Percentiles rank a stretch among this genome's conserved stretches.
Evolutionary conservation across 2,797 vertebrate genomes (phyloP).

Genomic region (Pogoniulus pusillus): DNA sequence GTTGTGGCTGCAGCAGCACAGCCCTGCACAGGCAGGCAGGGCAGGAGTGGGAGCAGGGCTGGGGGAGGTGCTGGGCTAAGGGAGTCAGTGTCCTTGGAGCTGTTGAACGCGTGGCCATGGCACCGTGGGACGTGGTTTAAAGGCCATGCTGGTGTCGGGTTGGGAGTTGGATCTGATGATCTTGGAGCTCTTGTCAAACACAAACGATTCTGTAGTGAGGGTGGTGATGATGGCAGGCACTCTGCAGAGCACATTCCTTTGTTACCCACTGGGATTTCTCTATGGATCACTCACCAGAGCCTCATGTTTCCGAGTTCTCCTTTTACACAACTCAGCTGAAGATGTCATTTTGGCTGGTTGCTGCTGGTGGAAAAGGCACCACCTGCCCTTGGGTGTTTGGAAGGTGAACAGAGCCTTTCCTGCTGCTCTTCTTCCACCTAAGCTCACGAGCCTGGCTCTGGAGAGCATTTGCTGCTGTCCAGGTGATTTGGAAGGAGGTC

Average conservation of each 20-base stretch:
- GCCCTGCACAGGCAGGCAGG: background rate
- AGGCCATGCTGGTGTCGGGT: too few species aligned
- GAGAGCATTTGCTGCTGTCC: background rate
- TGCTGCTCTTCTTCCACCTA: background rate
- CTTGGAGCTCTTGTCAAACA: too few species aligned
- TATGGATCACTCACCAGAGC: background rate
- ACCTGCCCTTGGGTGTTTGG: conserved; percentile 39
- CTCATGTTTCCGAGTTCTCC: conserved; percentile 26
- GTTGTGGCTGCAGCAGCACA: background rate
- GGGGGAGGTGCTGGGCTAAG: fast-evolving
- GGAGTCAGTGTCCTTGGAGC: background rate
- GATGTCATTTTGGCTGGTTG: background rate
- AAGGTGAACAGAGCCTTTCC: background rate
- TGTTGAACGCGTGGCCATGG: too few species aligned
- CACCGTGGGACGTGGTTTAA: too few species aligned
- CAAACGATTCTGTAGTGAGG: too few species aligned
- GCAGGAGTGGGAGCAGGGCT: background rate
- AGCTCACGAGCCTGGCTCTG: background rate
- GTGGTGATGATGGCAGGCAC: background rate
- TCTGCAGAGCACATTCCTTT: background rate
- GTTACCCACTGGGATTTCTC: background rate
- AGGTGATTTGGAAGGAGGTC: background rate
- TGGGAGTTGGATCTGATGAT: too few species aligned
- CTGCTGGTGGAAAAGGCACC: background rate
- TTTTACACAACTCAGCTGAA: conserved; percentile 50